Percentiles rank a stretch among this genome's conserved stretches.
phyloP scores from a whole-genome alignment of 1,140 invertebrate species.

The Papilio dardanus region DNA sequence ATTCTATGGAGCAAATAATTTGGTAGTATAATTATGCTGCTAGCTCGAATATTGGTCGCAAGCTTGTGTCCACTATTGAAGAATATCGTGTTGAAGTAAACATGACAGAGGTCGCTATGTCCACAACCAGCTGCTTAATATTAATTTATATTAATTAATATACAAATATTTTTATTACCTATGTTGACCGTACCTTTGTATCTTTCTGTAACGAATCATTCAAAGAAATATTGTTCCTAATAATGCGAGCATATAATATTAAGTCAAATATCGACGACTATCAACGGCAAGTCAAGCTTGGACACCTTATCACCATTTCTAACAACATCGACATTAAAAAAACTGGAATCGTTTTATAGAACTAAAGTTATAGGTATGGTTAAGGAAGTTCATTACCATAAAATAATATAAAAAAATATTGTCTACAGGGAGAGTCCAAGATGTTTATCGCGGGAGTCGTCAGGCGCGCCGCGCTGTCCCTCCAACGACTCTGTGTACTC shows the following conservation, averaged over 20 bases:
- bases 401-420: conserved; percentile 52
- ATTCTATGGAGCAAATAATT: conserved; percentile 31
- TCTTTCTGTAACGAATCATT: no score
- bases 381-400: neutral
- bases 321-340: no score
- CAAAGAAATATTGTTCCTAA: no score
- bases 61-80: neutral
- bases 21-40: conserved; percentile 30
- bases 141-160: neutral
- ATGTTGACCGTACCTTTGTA: neutral
- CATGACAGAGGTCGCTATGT: conserved; percentile 12
- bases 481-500: conserved; percentile 88
- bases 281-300: no score
- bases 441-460: conserved; percentile 90
- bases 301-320: no score
- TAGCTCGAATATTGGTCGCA: neutral
- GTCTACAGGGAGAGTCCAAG: conserved; percentile 90
- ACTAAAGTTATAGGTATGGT: no score
- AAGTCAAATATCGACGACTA: no score
- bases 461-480: conserved; percentile 86
- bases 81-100: neutral
- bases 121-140: neutral
- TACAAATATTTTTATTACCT: neutral
- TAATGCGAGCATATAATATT: no score
- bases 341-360: no score